Evolutionary conservation across 2,888 invertebrate genomes (phyloP).

Genomic region (Pseudococcus jackbeardsleyi): DNA sequence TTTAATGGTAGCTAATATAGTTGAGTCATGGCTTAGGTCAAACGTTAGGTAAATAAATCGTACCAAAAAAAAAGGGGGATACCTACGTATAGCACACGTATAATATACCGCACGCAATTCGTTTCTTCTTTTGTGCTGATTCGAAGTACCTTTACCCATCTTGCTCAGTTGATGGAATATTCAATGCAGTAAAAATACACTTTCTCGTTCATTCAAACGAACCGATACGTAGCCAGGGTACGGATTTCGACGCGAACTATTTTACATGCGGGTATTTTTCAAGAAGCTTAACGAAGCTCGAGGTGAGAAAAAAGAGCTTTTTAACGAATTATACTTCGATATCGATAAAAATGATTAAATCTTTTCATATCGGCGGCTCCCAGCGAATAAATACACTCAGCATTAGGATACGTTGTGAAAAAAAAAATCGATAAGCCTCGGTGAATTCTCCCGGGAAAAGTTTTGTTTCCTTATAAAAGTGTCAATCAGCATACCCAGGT

Average conservation of each 20-base stretch:
- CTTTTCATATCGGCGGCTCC: neutral
- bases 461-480: neutral
- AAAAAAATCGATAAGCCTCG: no score
- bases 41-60: conserved; percentile 41
- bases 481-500: neutral
- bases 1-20: conserved; percentile 22
- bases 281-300: neutral
- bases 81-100: neutral
- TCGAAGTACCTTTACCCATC: neutral
- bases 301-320: neutral
- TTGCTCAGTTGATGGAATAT: neutral
- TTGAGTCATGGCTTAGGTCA: conserved; percentile 20
- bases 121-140: conserved; percentile 23
- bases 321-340: neutral
- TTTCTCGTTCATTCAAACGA: neutral
- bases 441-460: neutral
- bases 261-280: neutral
- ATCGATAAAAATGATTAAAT: conserved; percentile 19
- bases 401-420: no score
- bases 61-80: neutral
- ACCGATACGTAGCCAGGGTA: neutral
- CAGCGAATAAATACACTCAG: no score
- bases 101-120: conserved; percentile 17
- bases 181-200: conserved; percentile 2
- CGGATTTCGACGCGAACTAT: neutral